Conservation (phyloP, 2,888 invertebrate genomes). For the Cenopis cana region DNA sequence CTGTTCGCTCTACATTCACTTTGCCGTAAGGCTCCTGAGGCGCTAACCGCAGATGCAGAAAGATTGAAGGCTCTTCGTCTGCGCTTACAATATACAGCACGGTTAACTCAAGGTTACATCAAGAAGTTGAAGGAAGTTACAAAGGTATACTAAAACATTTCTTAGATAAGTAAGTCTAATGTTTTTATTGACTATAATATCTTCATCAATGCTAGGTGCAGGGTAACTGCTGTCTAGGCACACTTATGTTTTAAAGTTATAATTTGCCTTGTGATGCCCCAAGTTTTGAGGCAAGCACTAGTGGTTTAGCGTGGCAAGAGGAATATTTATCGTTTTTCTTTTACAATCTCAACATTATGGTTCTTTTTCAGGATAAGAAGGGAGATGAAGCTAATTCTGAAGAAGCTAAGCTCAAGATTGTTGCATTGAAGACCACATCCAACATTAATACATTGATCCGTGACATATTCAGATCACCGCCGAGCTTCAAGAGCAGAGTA, state of each 20-base stretch:
- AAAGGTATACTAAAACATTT: constrained; percentile 63
- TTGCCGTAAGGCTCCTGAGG: constrained; percentile 91
- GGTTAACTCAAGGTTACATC: constrained; percentile 93
- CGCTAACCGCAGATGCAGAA: constrained; percentile 88
- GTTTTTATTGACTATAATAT: neutral
- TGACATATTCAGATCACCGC: constrained; percentile 97
- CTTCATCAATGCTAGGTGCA: too few species aligned
- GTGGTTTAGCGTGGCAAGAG: neutral
- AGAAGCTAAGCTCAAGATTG: constrained; percentile 91
- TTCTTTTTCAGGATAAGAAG: constrained; percentile 85
- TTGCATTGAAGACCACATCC: constrained; percentile 94
- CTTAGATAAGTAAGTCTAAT: neutral
- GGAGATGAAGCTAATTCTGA: constrained; percentile 90
- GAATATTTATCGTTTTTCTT: neutral
- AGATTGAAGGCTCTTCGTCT: constrained; percentile 93
- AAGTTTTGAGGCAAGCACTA: too few species aligned
- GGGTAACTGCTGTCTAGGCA: too few species aligned
- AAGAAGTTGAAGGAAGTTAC: constrained; percentile 89
- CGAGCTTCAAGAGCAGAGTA: constrained; percentile 94
- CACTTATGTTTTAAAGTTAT: too few species aligned
- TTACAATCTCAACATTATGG: constrained; percentile 37
- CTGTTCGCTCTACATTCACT: constrained; percentile 91
- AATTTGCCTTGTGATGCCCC: too few species aligned
- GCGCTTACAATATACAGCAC: constrained; percentile 95
- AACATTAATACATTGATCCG: constrained; percentile 97